Conservation (phyloP, 2,113 vertebrate genomes). For the Stegostoma tigrinum region DNA sequence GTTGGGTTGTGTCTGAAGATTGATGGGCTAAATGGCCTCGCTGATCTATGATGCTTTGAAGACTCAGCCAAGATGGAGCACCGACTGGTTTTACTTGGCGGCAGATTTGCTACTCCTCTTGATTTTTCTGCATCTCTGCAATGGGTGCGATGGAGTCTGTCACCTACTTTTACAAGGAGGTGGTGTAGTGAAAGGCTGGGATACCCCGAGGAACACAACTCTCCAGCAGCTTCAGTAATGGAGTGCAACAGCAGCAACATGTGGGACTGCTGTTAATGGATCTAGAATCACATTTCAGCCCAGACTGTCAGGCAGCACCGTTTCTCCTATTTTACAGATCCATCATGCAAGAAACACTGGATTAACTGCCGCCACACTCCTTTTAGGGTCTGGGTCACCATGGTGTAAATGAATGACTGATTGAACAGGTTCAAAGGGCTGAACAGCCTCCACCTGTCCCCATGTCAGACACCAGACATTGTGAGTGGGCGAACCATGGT, state of each 20-base stretch:
- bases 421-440: not conserved
- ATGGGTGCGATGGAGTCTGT: not conserved
- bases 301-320: not conserved
- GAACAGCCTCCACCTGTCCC: not conserved
- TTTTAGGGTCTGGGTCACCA: not conserved
- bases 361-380: not conserved
- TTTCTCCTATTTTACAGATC: no score
- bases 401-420: not conserved
- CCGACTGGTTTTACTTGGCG: not conserved
- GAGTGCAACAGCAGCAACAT: not conserved
- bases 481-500: not conserved
- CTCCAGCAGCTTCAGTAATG: not conserved
- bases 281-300: not conserved
- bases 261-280: slow-evolving; percentile 21
- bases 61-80: not conserved
- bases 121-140: not conserved
- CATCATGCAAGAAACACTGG: not conserved
- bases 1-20: not conserved
- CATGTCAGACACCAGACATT: not conserved
- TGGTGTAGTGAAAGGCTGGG: not conserved
- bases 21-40: not conserved
- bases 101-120: not conserved
- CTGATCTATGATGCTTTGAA: not conserved
- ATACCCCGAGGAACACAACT: not conserved
- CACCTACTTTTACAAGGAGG: slow-evolving; percentile 15